Base-by-base conservation (phyloP, 2,797 vertebrate genomes). In the Philypnodon macrostomus region DNA sequence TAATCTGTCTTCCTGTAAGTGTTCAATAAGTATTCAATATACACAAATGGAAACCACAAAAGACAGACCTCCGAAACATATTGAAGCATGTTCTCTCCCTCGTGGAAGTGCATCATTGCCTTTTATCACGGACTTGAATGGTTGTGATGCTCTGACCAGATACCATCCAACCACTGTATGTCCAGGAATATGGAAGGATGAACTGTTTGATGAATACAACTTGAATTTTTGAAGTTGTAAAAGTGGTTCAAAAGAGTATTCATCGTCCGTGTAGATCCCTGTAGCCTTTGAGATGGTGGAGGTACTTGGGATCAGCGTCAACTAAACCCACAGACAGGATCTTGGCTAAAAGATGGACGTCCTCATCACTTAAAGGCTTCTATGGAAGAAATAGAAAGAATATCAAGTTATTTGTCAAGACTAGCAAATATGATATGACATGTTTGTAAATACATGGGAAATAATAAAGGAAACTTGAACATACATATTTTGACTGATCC, bases 231-330 rank as follows among this genome's bases (percentile, higher is more conserved):
- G 19, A 34, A n/a, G 17, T 4, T 31, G 24, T 35, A 32, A 13
- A 32, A 14, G n/a, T 7, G 2, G 31, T 29, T 10, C 21, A 53
- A 32, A 58, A 14, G 32, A 5, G 9, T 3, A 11, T 18, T 77
- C 70, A 77, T 26, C 70, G 44, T 1, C 49, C 66, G 1, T 5
- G 44, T 31, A 90, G 36, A 44, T 91, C 90, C 67, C 89, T 79
- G 80, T 80, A 90, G 61, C 65, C 83, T 72, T 89, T 90, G 0
- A 91, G 80, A 47, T 90, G 90, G 11, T 90, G 85, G 18, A 90
- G 79, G 40, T 87, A 88, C 75, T 86, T 73, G 4, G 89, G 88
- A 69, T 90, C 90, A 2, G 88, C 89, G n/a, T 90, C 90, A 53
- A 91, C 90, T 66, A 91, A 54, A 35, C 90, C 89, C 17, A 75